These are phyloP conservation scores for Chrysolina americana DNA, from an alignment of 2,888 invertebrate species.

Conservation along the genomic window DNA sequence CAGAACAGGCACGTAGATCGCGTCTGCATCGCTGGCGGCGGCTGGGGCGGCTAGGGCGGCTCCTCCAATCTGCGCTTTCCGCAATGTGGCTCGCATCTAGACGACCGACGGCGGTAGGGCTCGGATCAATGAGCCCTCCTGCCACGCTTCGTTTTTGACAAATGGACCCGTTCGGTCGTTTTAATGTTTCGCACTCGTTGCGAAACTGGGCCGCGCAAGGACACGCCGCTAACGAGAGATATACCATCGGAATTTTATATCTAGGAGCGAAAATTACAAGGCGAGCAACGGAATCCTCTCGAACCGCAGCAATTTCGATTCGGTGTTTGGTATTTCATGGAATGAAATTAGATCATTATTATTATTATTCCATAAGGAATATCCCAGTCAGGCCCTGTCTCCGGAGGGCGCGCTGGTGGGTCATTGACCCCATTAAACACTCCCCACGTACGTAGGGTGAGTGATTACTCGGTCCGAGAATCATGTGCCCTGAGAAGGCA, in stretches of 20 bases:
- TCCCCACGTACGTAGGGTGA: too few relatives aligned
- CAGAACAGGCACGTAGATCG: slow-evolving; percentile 5
- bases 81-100: slow-evolving; percentile 47
- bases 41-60: slow-evolving; percentile 41
- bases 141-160: slow-evolving; percentile 30
- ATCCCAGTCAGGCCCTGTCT: too few relatives aligned
- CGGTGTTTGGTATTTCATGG: too few relatives aligned
- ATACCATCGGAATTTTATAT: neutral
- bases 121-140: slow-evolving; percentile 46
- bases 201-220: slow-evolving; percentile 23
- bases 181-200: slow-evolving; percentile 31
- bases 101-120: slow-evolving; percentile 29
- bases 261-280: neutral
- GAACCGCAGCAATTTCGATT: too few relatives aligned
- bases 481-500: too few relatives aligned
- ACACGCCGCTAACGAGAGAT: neutral
- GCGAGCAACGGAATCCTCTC: neutral
- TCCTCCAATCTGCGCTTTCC: slow-evolving; percentile 47
- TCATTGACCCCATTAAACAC: too few relatives aligned
- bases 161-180: slow-evolving; percentile 37
- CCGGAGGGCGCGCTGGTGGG: too few relatives aligned
- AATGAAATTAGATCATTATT: too few relatives aligned
- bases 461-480: too few relatives aligned
- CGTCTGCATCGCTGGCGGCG: slow-evolving; percentile 39
- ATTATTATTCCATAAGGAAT: too few relatives aligned